Evolutionary conservation across 1,140 invertebrate genomes (phyloP), one percentile per base, ranked within the genome.

Genomic region (Drosophila eugracilis): DNA sequence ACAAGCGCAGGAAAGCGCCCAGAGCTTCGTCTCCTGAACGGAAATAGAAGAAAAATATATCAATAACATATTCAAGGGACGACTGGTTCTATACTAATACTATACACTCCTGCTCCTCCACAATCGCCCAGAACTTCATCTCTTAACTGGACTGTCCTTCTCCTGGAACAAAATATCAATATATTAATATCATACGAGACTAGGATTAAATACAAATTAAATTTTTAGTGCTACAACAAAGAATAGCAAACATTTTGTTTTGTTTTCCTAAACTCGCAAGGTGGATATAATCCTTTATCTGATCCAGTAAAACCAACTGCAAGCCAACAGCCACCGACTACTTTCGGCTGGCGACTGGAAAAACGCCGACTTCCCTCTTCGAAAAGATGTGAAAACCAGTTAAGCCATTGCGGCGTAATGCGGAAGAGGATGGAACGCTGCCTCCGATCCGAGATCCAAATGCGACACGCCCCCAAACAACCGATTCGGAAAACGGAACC

Each of bases 401-500:
- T 80, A 60, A 53, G 58, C 39, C 76, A 54, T 81, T 70, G 60
- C 80, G 78, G 70, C n/a, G 30, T 70, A 83, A 85, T 81, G 81
- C 81, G 81, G 81, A 85, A 85, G 69, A 71, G 59, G 45, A 63
- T 14, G 24, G 24, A 19, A 42, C 17, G 10, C 36, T 37, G 36
- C 36, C 36, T 44, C 54, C 21, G 22, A 28, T 41, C 54, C 21
- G 22, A 54, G 22, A 50, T 36, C 66, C 47, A 81, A 81, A 81
- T 62, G 73, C 39, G 39, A 26, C 48, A 59, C 78, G 77, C 65
- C 55, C 62, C 36, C 54, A 34, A 44, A 34, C 66, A 7, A 15
- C 21, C 22, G 49, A 41, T 85, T 86, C 62, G 81, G 81, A 85
- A 77, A 83, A 86, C 81, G 81, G 81, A 86, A 85, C 62, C 54